These are phyloP conservation scores for Zingel zingel DNA, from an alignment of 2,113 vertebrate genomes.

Conservation along the genomic window DNA sequence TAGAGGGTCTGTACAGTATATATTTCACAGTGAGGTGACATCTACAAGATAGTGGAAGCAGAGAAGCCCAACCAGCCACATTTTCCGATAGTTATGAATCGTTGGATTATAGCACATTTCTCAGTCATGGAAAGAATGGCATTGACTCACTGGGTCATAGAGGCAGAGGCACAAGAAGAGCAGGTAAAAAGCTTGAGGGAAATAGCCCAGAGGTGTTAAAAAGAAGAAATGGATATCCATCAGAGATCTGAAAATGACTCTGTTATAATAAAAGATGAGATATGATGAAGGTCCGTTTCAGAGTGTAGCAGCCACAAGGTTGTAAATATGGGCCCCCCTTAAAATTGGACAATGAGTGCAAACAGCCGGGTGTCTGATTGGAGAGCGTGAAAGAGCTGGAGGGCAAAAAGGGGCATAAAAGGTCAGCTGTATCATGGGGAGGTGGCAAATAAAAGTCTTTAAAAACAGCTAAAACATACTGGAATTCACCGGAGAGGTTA, in stretches of 20 bases:
- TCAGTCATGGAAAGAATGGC: slow-evolving; percentile 20
- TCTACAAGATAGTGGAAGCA: background rate
- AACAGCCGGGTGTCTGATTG: background rate
- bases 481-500: background rate
- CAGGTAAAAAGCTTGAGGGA: slow-evolving; percentile 13
- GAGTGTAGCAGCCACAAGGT: background rate
- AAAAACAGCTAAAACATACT: background rate
- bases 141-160: slow-evolving; percentile 36
- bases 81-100: slow-evolving; percentile 2
- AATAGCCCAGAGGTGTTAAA: slow-evolving; percentile 30
- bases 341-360: slow-evolving; percentile 10
- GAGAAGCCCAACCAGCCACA: slow-evolving; percentile 12
- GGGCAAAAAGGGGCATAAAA: background rate
- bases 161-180: slow-evolving; percentile 29
- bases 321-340: background rate
- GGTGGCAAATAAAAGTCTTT: background rate
- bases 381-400: background rate
- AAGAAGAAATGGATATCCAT: slow-evolving; percentile 48
- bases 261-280: background rate
- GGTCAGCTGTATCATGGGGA: background rate
- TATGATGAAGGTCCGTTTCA: background rate
- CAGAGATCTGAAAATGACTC: slow-evolving; percentile 45
- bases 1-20: background rate
- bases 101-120: slow-evolving; percentile 29
- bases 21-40: background rate